Evolutionary conservation across 2,113 vertebrate species (phyloP).

Genomic region (Marmota monax): DNA sequence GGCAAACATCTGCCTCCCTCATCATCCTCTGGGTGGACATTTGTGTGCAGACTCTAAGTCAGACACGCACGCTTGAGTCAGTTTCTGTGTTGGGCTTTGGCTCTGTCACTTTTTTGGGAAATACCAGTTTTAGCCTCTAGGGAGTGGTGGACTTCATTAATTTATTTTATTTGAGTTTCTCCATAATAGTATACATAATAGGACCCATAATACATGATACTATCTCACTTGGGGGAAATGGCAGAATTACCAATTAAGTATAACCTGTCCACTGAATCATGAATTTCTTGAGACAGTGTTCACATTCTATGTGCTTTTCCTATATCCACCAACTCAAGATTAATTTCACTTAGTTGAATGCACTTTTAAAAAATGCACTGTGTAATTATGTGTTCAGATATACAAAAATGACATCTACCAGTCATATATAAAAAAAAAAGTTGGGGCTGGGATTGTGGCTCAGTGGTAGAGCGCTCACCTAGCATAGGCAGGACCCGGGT

Average conservation of each 20-base stretch:
- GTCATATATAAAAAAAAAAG: not conserved
- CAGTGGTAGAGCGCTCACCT: no score
- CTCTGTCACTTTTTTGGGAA: not conserved
- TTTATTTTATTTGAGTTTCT: not conserved
- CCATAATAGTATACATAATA: not conserved
- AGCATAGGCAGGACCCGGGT: no score
- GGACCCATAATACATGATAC: no score
- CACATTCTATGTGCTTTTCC: not conserved
- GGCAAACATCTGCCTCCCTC: fast-evolving
- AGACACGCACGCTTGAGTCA: not conserved
- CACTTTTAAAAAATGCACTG: not conserved
- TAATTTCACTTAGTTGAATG: not conserved
- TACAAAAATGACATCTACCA: not conserved
- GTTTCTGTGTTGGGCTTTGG: not conserved
- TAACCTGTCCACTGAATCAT: not conserved
- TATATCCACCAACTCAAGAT: not conserved
- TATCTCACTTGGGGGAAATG: not conserved
- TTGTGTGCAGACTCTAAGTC: fast-evolving
- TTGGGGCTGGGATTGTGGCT: no score
- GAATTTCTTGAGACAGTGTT: not conserved
- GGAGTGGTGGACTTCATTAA: not conserved
- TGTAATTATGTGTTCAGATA: not conserved
- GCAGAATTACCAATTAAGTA: not conserved
- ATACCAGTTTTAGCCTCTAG: not conserved
- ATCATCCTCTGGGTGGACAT: not conserved